Evolutionary conservation across 1,140 invertebrate species (phyloP).

Genomic region (Drosophila parvula): DNA sequence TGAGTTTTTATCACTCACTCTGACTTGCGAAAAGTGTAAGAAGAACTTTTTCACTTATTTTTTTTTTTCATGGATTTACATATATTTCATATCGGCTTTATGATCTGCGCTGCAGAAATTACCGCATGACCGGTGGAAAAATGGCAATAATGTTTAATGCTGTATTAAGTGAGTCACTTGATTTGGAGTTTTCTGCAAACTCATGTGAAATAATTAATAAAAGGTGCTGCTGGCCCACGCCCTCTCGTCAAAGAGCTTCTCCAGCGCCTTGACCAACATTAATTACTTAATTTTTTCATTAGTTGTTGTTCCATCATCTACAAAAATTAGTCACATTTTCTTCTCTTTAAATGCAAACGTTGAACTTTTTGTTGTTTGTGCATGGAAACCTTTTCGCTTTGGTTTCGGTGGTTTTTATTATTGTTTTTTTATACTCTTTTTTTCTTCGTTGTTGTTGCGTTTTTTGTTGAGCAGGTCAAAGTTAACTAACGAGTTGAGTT

Average conservation of each 20-base stretch:
- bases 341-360: slow-evolving; percentile 31
- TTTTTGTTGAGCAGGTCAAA: slow-evolving; percentile 41
- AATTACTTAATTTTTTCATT: slow-evolving; percentile 60
- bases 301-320: slow-evolving; percentile 45
- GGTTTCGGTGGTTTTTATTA: slow-evolving; percentile 1
- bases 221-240: slow-evolving; percentile 11
- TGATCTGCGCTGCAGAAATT: slow-evolving; percentile 21
- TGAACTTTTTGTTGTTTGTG: slow-evolving; percentile 44
- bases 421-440: slow-evolving; percentile 7
- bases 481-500: slow-evolving; percentile 52
- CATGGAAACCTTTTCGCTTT: slow-evolving; percentile 28
- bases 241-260: background rate
- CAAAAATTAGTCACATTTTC: slow-evolving; percentile 48
- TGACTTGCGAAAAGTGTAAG: slow-evolving; percentile 40
- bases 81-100: slow-evolving; percentile 40
- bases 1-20: slow-evolving; percentile 30
- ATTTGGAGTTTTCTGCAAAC: slow-evolving; percentile 61
- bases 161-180: slow-evolving; percentile 60
- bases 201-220: slow-evolving; percentile 75
- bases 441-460: background rate
- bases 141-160: slow-evolving; percentile 47
- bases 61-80: slow-evolving; percentile 23
- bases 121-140: slow-evolving; percentile 35
- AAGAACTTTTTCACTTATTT: background rate
- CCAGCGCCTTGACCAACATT: slow-evolving; percentile 52